These are phyloP conservation scores for Opisthograptis luteolata DNA, from an alignment of 2,888 invertebrate species.

Conservation along the genomic window DNA sequence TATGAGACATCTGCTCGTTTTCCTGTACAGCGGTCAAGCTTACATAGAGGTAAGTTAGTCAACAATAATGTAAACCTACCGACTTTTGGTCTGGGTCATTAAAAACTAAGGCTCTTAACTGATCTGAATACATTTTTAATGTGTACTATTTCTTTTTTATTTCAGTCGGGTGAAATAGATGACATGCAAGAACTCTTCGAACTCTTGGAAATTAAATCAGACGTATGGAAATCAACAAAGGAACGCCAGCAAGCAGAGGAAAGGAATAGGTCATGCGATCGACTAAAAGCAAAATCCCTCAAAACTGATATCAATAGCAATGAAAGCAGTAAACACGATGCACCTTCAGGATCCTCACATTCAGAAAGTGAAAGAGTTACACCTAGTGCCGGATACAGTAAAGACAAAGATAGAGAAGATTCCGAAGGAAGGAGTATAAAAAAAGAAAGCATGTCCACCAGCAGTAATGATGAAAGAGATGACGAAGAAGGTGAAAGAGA, in stretches of 20 bases:
- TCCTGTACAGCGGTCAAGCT: conserved; percentile 94
- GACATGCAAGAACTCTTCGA: conserved; percentile 93
- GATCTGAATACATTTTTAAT: too few relatives aligned
- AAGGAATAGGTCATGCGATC: conserved; percentile 77
- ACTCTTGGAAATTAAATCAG: conserved; percentile 93
- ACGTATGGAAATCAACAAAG: conserved; percentile 87
- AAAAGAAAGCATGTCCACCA: conserved; percentile 81
- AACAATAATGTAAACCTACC: conserved; percentile 18
- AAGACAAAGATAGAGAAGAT: conserved; percentile 72
- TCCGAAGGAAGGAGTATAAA: conserved; percentile 78
- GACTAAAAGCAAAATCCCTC: conserved; percentile 72
- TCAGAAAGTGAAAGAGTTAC: conserved; percentile 79
- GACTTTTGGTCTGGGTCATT: not conserved
- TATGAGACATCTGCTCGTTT: conserved; percentile 92
- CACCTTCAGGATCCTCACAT: conserved; percentile 78
- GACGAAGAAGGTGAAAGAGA: conserved; percentile 83
- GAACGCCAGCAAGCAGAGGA: conserved; percentile 81
- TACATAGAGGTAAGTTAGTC: conserved; percentile 89
- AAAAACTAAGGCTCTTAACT: too few relatives aligned
- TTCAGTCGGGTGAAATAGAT: conserved; percentile 91
- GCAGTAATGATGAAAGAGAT: conserved; percentile 80
- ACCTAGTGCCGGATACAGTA: conserved; percentile 77
- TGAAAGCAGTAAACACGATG: conserved; percentile 81
- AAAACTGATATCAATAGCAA: conserved; percentile 82
- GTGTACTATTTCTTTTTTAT: conserved; percentile 41